These are phyloP conservation scores for Verasper variegatus DNA, from an alignment of 2,113 vertebrate genomes.

Conservation along the genomic window DNA sequence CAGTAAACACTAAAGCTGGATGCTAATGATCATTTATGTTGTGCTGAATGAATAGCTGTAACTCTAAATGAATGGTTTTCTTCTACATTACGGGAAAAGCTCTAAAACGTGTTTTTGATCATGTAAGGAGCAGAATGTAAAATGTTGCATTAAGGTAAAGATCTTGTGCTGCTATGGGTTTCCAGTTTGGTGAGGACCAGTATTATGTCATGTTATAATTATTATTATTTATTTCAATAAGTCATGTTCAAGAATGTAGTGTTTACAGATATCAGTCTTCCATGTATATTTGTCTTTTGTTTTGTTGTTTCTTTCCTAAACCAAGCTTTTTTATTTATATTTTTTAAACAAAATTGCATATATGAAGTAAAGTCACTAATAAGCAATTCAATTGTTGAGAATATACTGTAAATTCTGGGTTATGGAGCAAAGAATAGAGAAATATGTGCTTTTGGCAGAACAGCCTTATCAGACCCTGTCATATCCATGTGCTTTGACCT, in stretches of 20 bases:
- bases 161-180: conserved; percentile 16
- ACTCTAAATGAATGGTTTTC: background rate
- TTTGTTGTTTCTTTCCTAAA: background rate
- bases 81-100: too few relatives aligned
- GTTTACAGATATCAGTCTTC: conserved; percentile 19
- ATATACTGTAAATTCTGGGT: conserved; percentile 1
- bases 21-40: too few relatives aligned
- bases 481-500: conserved; percentile 17
- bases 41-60: background rate
- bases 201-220: conserved; percentile 18
- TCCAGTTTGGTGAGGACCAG: conserved; percentile 8
- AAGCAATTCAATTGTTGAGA: background rate
- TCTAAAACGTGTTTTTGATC: too few relatives aligned
- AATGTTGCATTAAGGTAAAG: background rate
- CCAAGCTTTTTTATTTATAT: background rate
- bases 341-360: conserved; percentile 10
- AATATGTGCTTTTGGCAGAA: conserved; percentile 22
- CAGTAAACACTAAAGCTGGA: too few relatives aligned
- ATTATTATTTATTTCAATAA: conserved; percentile 13
- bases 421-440: conserved; percentile 15
- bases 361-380: conserved; percentile 13
- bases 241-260: conserved; percentile 19
- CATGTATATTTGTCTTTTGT: background rate
- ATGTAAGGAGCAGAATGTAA: background rate
- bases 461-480: conserved; percentile 15